Evolutionary conservation across 1,140 invertebrate species (phyloP).

Genomic region (Augochlora pura): DNA sequence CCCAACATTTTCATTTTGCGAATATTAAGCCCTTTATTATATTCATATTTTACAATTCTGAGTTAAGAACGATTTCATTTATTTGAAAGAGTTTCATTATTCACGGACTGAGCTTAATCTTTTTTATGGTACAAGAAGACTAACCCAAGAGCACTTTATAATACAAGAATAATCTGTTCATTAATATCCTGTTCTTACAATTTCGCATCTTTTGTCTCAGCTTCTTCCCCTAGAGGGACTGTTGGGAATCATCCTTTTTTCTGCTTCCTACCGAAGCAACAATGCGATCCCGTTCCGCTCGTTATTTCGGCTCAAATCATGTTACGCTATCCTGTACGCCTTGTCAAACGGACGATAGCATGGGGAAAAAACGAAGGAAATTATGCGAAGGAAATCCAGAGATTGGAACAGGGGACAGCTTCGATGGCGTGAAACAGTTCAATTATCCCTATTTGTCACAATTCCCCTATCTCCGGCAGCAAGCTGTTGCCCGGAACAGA

Average conservation of each 20-base stretch:
- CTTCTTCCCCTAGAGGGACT: background rate
- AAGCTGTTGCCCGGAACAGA: background rate
- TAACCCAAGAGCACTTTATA: too few relatives aligned
- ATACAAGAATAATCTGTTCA: background rate
- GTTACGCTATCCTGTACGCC: background rate
- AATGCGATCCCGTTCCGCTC: constrained; percentile 13
- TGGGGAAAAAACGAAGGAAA: background rate
- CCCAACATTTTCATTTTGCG: too few relatives aligned
- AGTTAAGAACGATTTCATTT: too few relatives aligned
- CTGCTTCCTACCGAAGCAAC: background rate
- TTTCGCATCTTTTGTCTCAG: background rate
- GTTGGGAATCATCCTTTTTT: background rate
- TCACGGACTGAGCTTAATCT: too few relatives aligned
- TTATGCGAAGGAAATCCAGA: background rate
- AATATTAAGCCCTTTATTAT: too few relatives aligned
- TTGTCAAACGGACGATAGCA: background rate
- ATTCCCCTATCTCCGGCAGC: background rate
- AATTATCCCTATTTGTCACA: constrained; percentile 1
- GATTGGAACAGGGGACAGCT: background rate
- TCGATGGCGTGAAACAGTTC: background rate
- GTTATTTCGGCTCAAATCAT: constrained; percentile 16
- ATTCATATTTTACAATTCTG: too few relatives aligned
- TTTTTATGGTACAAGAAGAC: too few relatives aligned
- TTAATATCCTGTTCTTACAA: constrained; percentile 2
- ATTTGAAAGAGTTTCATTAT: too few relatives aligned